Conservation (phyloP, 2,888 invertebrate genomes). For the Pandemis heparana region DNA sequence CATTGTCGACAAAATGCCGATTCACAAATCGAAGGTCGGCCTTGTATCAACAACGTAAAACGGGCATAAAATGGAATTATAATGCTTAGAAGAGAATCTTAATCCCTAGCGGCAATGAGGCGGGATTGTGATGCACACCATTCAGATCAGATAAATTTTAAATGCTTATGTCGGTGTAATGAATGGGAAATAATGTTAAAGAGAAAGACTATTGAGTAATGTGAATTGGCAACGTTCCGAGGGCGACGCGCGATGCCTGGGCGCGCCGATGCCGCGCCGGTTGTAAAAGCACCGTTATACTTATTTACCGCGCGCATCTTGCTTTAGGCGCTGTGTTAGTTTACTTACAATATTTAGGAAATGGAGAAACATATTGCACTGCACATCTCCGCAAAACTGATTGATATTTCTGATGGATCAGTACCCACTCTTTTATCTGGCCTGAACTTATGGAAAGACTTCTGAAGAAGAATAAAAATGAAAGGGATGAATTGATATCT, state of each 20-base stretch:
- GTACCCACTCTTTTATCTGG: neutral
- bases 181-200: constrained; percentile 75
- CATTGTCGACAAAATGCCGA: constrained; percentile 17
- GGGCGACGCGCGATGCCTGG: constrained; percentile 60
- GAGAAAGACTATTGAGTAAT: constrained; percentile 75
- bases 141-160: constrained; percentile 48
- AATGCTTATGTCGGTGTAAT: constrained; percentile 54
- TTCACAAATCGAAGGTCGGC: constrained; percentile 29
- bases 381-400: constrained; percentile 20
- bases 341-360: constrained; percentile 64
- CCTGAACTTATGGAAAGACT: neutral
- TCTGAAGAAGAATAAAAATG: too few relatives aligned
- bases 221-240: constrained; percentile 84
- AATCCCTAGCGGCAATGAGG: constrained; percentile 54
- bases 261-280: constrained; percentile 69
- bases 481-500: too few relatives aligned
- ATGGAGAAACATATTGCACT: constrained; percentile 43
- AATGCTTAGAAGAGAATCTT: constrained; percentile 18
- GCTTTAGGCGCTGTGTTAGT: constrained; percentile 72
- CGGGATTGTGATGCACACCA: constrained; percentile 52
- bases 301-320: constrained; percentile 83
- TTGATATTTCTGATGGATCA: neutral
- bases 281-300: constrained; percentile 83
- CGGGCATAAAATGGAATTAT: constrained; percentile 37
- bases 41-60: constrained; percentile 30